These are phyloP conservation scores for Holocentrus rufus DNA, from an alignment of 2,797 vertebrate genomes.

Conservation along the genomic window DNA sequence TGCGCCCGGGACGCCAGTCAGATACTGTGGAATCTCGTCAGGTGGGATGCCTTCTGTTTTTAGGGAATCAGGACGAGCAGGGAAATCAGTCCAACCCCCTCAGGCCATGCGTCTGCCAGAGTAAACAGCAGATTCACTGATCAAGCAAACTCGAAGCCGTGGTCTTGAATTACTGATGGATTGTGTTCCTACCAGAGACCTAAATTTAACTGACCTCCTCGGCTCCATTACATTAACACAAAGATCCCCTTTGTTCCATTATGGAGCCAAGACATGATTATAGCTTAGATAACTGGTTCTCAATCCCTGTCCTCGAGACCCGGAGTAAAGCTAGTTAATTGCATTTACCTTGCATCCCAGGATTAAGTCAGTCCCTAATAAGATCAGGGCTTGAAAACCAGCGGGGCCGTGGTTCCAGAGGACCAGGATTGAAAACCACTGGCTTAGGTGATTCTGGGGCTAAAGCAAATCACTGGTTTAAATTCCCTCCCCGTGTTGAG, in stretches of 20 bases:
- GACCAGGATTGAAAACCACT: no score
- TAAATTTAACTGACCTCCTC: slow-evolving; percentile 40
- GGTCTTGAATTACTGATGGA: slow-evolving; percentile 28
- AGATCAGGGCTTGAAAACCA: no score
- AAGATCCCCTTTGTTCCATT: slow-evolving; percentile 29
- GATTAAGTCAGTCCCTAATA: no score
- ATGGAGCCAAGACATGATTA: slow-evolving; percentile 23
- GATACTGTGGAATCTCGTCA: slow-evolving; percentile 45
- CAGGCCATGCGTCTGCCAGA: slow-evolving; percentile 3
- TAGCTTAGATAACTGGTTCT: slow-evolving; percentile 22
- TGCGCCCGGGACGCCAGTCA: neutral
- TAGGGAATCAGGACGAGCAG: slow-evolving; percentile 40
- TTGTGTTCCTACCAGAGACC: slow-evolving; percentile 31
- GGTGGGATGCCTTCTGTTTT: slow-evolving; percentile 44
- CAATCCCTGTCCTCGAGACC: neutral
- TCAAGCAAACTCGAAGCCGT: neutral
- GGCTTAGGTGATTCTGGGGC: no score
- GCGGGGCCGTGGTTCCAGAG: no score
- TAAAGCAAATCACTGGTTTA: no score
- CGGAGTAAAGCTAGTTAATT: no score
- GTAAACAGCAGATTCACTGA: slow-evolving; percentile 2
- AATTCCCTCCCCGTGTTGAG: no score
- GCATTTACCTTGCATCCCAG: no score
- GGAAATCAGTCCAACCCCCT: neutral
- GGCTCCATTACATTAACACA: slow-evolving; percentile 36